Evolutionary conservation across 1,140 invertebrate species (phyloP).

Genomic region (Drosophila subobscura): DNA sequence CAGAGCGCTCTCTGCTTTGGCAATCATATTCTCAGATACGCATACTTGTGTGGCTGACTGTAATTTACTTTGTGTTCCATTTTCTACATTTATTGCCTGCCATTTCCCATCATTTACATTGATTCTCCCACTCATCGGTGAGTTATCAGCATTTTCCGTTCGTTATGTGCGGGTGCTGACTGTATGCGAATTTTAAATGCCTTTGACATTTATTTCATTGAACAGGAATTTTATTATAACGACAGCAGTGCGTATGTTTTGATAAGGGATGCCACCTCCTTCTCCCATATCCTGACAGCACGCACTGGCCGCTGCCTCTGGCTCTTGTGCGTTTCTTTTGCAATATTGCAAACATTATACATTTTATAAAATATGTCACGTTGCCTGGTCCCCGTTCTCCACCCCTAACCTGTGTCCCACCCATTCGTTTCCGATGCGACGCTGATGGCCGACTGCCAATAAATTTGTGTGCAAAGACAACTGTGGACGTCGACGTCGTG

Average conservation of each 20-base stretch:
- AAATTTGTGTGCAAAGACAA: constrained; percentile 73
- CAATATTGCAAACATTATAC: constrained; percentile 69
- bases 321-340: constrained; percentile 46
- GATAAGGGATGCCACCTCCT: constrained; percentile 14
- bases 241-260: constrained; percentile 34
- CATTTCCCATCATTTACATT: not conserved
- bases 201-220: constrained; percentile 19
- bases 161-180: too few species aligned
- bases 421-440: constrained; percentile 25
- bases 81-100: not conserved
- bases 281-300: constrained; percentile 25
- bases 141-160: too few species aligned
- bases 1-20: too few species aligned
- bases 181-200: too few species aligned
- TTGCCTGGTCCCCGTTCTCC: constrained; percentile 19
- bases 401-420: too few species aligned
- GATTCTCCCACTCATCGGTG: too few species aligned
- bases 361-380: constrained; percentile 70
- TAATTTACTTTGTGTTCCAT: constrained; percentile 27
- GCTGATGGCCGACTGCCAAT: constrained; percentile 71
- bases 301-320: not conserved
- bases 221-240: constrained; percentile 13
- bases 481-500: constrained; percentile 62
- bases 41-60: constrained; percentile 7
- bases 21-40: not conserved